Evolutionary conservation across 1,140 invertebrate species (phyloP).

Genomic region (Bacillus rossius): DNA sequence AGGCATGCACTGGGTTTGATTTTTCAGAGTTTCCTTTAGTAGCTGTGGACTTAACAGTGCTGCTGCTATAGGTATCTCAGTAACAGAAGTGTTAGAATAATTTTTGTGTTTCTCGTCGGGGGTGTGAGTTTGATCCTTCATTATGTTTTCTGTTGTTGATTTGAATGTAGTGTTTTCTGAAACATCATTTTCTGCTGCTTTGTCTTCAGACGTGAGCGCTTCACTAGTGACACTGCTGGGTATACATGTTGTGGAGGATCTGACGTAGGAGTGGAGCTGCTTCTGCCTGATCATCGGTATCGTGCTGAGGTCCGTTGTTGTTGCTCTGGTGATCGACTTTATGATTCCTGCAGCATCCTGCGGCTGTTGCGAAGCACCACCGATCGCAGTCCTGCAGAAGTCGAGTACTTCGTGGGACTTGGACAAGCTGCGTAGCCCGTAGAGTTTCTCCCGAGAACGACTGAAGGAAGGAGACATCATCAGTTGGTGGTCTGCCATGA

Average conservation of each 20-base stretch:
- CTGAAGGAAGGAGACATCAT: conserved; percentile 27
- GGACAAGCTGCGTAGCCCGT: conserved; percentile 47
- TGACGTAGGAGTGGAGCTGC: neutral
- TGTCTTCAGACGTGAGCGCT: too few relatives aligned
- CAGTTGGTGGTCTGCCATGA: conserved; percentile 30
- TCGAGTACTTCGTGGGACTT: conserved; percentile 51
- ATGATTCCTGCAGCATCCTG: conserved; percentile 4
- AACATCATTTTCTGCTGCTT: too few relatives aligned
- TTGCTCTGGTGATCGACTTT: conserved; percentile 15
- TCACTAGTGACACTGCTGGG: neutral
- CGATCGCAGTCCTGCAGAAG: conserved; percentile 41
- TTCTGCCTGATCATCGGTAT: conserved; percentile 1
- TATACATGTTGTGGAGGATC: conserved; percentile 9
- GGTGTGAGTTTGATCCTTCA: too few relatives aligned
- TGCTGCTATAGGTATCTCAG: neutral
- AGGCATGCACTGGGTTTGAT: neutral
- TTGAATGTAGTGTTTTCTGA: too few relatives aligned
- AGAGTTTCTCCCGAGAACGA: conserved; percentile 48
- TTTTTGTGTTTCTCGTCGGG: too few relatives aligned
- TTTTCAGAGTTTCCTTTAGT: conserved; percentile 2
- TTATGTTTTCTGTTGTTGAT: too few relatives aligned
- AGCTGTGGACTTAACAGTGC: conserved; percentile 4
- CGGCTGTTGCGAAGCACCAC: neutral
- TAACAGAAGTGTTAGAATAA: too few relatives aligned
- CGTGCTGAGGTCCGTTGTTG: conserved; percentile 9